A percentile compares a stretch with the other conserved stretches of the same genome.
phyloP scores from a whole-genome alignment of 2,888 invertebrate species.

The Drosophila ustulata region DNA sequence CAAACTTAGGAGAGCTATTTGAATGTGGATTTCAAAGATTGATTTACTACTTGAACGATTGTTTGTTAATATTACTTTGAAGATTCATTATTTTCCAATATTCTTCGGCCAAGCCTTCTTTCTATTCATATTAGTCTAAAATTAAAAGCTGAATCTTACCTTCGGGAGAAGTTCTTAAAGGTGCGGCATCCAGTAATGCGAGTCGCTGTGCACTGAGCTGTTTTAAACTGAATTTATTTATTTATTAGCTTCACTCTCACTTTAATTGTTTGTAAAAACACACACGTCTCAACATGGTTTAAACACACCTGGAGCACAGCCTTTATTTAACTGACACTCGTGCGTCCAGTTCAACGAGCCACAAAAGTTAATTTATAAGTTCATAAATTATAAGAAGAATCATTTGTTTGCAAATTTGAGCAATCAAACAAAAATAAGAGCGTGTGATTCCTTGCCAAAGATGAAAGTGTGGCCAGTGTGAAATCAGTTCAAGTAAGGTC shows the following conservation, averaged over 20 bases:
- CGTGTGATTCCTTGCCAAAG: not conserved
- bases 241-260: not conserved
- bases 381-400: slow-evolving; percentile 27
- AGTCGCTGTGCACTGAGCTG: slow-evolving; percentile 1
- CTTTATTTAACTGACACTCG: slow-evolving; percentile 5
- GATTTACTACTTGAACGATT: not conserved
- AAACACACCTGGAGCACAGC: slow-evolving; percentile 10
- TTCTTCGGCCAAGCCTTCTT: too few species aligned
- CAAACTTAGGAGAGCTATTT: not conserved
- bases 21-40: not conserved
- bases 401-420: not conserved
- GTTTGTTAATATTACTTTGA: not conserved
- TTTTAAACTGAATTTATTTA: slow-evolving; percentile 7
- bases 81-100: too few species aligned
- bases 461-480: not conserved
- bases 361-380: slow-evolving; percentile 4
- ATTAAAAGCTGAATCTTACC: not conserved
- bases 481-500: slow-evolving; percentile 5
- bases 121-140: not conserved
- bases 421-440: slow-evolving; percentile 13
- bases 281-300: not conserved
- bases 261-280: not conserved
- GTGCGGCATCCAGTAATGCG: not conserved
- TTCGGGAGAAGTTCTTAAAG: slow-evolving; percentile 3
- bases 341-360: slow-evolving; percentile 19